These are phyloP conservation scores for Alectoris magna DNA, from an alignment of 2,797 vertebrate genomes.

Conservation along the genomic window DNA sequence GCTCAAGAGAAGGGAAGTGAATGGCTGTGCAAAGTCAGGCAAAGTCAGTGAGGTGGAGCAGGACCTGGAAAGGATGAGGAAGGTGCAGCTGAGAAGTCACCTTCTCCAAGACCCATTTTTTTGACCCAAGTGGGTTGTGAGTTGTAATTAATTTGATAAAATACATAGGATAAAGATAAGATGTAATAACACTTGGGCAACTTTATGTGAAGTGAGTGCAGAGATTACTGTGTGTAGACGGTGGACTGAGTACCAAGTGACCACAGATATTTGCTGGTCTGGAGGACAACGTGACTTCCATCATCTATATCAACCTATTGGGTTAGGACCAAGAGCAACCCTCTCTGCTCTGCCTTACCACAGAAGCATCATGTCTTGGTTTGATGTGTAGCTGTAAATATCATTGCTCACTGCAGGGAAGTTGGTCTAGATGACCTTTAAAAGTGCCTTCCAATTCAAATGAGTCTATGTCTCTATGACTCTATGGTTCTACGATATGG, in stretches of 20 bases:
- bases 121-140: background rate
- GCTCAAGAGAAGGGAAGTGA: background rate
- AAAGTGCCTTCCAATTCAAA: no score
- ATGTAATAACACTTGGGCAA: background rate
- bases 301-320: background rate
- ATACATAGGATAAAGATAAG: rapidly evolving
- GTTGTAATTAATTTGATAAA: background rate
- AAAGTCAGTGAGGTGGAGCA: background rate
- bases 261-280: background rate
- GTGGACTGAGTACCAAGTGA: background rate
- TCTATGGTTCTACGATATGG: no score
- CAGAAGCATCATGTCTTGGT: no score
- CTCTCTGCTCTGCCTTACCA: no score
- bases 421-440: no score
- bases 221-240: background rate
- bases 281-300: background rate
- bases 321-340: background rate
- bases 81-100: background rate
- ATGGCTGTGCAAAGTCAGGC: background rate
- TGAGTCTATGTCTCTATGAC: no score
- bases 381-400: no score
- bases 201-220: background rate
- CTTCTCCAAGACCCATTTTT: background rate
- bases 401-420: no score
- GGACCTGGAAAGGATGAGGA: background rate